phyloP scores from a whole-genome alignment of 2,888 invertebrate species.

The Hypsopygia costalis region DNA sequence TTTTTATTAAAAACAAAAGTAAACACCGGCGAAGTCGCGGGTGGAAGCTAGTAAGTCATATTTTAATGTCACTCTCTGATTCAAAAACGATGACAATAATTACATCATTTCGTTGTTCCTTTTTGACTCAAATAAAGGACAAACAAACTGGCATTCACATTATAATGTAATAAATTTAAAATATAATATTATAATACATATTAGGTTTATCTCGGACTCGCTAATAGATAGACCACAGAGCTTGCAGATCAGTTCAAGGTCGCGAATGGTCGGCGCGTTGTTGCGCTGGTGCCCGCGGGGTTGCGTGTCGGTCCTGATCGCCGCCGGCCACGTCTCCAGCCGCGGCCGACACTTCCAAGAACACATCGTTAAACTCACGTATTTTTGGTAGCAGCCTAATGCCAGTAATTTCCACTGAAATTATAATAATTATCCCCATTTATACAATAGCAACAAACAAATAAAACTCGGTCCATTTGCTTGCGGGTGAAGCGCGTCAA shows the following conservation, averaged over 20 bases:
- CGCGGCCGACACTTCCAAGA: conserved; percentile 64
- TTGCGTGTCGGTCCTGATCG: conserved; percentile 43
- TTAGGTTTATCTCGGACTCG: no score
- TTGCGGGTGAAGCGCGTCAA: conserved; percentile 39
- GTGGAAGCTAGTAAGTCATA: no score
- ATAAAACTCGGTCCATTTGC: conserved; percentile 64
- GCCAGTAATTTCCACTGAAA: conserved; percentile 76
- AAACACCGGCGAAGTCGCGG: no score
- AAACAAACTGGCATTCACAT: no score
- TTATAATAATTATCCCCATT: conserved; percentile 78
- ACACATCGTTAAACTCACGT: conserved; percentile 79
- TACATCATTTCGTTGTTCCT: no score
- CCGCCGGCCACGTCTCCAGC: conserved; percentile 50
- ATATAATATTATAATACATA: no score
- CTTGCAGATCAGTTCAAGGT: conserved; percentile 52
- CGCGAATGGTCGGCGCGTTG: conserved; percentile 36
- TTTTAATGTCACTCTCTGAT: no score
- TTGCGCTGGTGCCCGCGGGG: conserved; percentile 24
- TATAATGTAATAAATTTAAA: no score
- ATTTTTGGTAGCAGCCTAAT: conserved; percentile 80
- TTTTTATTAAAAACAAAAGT: no score
- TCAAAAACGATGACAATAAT: no score
- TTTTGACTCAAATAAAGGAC: no score
- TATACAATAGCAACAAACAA: conserved; percentile 78
- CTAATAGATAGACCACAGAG: background rate